Percentiles rank a stretch among this genome's conserved stretches.
phyloP scores from a whole-genome alignment of 2,797 vertebrate species.

The Danio albolineatus region DNA sequence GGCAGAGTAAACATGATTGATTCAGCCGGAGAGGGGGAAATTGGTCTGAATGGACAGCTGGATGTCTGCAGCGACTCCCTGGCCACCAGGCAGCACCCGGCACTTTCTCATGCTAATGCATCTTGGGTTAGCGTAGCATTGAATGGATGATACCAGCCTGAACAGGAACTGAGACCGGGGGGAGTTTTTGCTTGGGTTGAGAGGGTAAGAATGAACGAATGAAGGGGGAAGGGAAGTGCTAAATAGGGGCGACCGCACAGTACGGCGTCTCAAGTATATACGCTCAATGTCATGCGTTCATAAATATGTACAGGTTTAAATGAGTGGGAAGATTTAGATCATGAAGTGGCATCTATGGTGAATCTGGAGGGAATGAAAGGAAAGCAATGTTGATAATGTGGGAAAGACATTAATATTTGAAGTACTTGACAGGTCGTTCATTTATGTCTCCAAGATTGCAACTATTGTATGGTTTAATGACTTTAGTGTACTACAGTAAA shows the following conservation, averaged over 20 bases:
- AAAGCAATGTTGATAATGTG: background rate
- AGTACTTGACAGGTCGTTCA: no score
- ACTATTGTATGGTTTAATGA: background rate
- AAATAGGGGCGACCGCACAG: constrained; percentile 17
- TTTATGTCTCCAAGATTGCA: no score
- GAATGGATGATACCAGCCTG: constrained; percentile 62
- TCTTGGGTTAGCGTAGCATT: constrained; percentile 78
- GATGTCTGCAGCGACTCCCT: constrained; percentile 82
- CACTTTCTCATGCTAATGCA: constrained; percentile 96
- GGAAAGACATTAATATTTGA: background rate
- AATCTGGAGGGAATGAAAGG: background rate
- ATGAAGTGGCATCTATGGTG: background rate
- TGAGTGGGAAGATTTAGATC: background rate
- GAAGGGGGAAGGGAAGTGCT: constrained; percentile 41
- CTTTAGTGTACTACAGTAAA: no score
- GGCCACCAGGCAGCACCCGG: constrained; percentile 82
- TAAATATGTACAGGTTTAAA: background rate
- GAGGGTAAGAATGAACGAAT: constrained; percentile 21
- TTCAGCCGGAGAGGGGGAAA: constrained; percentile 86
- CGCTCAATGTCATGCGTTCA: background rate
- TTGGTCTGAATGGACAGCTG: constrained; percentile 87
- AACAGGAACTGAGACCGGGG: constrained; percentile 64
- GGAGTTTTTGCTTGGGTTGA: constrained; percentile 15
- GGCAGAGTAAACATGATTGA: constrained; percentile 88
- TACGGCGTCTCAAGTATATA: background rate